A percentile compares a stretch with the other conserved stretches of the same genome.
Conservation (phyloP, 2,113 vertebrate genomes). For the Brachionichthys hirsutus region DNA sequence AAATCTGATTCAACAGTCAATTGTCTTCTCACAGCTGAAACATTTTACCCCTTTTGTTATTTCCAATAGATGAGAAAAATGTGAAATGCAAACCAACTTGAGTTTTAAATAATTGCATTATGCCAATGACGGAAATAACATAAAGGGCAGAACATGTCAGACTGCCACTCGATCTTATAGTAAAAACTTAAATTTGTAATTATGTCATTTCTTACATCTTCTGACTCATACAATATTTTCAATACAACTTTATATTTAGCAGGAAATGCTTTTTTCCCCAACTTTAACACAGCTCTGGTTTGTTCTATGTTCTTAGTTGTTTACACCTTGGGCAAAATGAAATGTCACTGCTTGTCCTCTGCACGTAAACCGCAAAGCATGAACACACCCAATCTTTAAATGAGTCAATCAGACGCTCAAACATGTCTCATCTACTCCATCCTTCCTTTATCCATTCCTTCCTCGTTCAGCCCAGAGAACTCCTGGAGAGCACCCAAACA, state of each 20-base stretch:
- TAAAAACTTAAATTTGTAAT: too few relatives aligned
- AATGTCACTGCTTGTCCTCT: neutral
- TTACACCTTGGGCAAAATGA: too few relatives aligned
- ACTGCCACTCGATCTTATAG: too few relatives aligned
- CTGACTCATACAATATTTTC: too few relatives aligned
- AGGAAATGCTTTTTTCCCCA: neutral
- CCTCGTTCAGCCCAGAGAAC: conserved; percentile 14
- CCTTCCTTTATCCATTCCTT: neutral
- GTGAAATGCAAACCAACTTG: too few relatives aligned
- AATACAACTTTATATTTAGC: neutral
- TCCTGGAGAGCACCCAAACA: conserved; percentile 27
- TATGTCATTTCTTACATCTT: too few relatives aligned
- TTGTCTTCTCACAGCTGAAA: too few relatives aligned
- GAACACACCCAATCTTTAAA: neutral
- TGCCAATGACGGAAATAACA: too few relatives aligned
- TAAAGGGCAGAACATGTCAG: too few relatives aligned
- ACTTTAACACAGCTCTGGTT: neutral
- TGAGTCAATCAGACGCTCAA: neutral
- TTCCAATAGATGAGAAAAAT: too few relatives aligned
- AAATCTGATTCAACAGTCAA: too few relatives aligned
- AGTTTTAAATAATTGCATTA: too few relatives aligned
- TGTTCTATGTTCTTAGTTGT: neutral
- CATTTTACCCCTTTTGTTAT: neutral
- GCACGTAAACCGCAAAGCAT: neutral
- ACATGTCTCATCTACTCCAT: conserved; percentile 2